phyloP scores from a whole-genome alignment of 2,888 invertebrate species.

The Actias luna region DNA sequence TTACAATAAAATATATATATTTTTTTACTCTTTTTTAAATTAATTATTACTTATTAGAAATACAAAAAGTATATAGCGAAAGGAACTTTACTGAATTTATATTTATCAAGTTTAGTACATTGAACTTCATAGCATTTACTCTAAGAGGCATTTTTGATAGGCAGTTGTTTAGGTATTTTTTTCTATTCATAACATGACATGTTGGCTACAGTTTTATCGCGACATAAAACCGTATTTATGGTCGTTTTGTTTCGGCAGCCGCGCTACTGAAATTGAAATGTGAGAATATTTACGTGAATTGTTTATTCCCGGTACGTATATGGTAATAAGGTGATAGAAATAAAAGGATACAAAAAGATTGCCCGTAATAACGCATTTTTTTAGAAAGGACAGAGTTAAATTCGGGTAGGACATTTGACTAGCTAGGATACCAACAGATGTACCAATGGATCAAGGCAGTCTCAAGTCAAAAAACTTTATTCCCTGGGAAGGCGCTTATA shows the following conservation, averaged over 20 bases:
- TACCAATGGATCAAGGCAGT: too few relatives aligned
- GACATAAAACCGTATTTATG: constrained; percentile 1
- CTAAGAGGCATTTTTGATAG: background rate
- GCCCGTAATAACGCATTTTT: background rate
- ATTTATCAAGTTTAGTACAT: too few relatives aligned
- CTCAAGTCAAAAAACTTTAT: too few relatives aligned
- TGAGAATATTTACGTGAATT: background rate
- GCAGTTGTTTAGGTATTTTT: background rate
- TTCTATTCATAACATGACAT: background rate
- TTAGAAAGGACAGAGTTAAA: background rate
- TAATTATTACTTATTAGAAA: too few relatives aligned
- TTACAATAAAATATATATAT: too few relatives aligned
- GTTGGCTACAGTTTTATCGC: background rate
- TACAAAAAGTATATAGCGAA: too few relatives aligned
- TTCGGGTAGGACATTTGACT: too few relatives aligned
- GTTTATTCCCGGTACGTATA: background rate
- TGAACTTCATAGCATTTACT: background rate
- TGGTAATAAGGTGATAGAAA: background rate
- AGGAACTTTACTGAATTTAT: too few relatives aligned
- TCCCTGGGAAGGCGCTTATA: too few relatives aligned
- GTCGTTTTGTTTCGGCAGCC: background rate
- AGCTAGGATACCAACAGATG: too few relatives aligned
- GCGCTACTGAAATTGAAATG: background rate
- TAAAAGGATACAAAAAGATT: background rate
- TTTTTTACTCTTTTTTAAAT: too few relatives aligned